phyloP scores from a whole-genome alignment of 1,140 invertebrate species.

The Pogonus chalceus region DNA sequence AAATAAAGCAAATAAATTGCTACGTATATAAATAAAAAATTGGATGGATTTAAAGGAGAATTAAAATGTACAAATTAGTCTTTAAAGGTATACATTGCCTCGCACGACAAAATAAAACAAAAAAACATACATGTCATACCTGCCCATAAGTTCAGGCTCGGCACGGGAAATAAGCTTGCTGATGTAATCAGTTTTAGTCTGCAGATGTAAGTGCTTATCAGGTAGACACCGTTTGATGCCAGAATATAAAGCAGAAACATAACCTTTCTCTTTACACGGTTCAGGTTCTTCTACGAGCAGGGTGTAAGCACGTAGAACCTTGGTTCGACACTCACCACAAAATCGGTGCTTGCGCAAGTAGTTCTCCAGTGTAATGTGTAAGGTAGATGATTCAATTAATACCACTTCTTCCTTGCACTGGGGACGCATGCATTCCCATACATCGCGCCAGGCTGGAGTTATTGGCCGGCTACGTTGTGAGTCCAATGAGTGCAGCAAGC shows the following conservation, averaged over 20 bases:
- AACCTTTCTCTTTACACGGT: slow-evolving; percentile 76
- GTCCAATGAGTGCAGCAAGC: slow-evolving; percentile 78
- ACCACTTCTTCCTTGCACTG: slow-evolving; percentile 78
- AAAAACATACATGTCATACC: slow-evolving; percentile 35
- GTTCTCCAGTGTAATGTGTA: slow-evolving; percentile 75
- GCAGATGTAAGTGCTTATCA: slow-evolving; percentile 78
- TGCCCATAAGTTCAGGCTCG: slow-evolving; percentile 79
- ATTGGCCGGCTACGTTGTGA: slow-evolving; percentile 65
- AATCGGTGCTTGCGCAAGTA: slow-evolving; percentile 89
- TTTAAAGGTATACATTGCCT: too few relatives aligned
- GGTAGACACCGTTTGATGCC: slow-evolving; percentile 76
- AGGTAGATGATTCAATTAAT: slow-evolving; percentile 68
- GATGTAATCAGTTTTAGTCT: slow-evolving; percentile 78
- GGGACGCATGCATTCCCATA: slow-evolving; percentile 79
- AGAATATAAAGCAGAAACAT: slow-evolving; percentile 72
- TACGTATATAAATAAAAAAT: too few relatives aligned
- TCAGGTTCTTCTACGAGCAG: slow-evolving; percentile 78
- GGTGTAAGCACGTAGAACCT: slow-evolving; percentile 72
- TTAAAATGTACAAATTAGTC: too few relatives aligned
- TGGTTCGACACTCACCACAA: slow-evolving; percentile 84
- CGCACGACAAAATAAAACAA: slow-evolving; percentile 2
- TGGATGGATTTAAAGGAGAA: too few relatives aligned
- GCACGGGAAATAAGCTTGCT: slow-evolving; percentile 75
- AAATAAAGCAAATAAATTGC: too few relatives aligned
- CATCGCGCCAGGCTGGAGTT: slow-evolving; percentile 61